Evolutionary conservation across 35 echinoderm and acorn worm species (phyloP), one percentile per base, ranked within the genome.

Genomic region (Eucidaris tribuloides): DNA sequence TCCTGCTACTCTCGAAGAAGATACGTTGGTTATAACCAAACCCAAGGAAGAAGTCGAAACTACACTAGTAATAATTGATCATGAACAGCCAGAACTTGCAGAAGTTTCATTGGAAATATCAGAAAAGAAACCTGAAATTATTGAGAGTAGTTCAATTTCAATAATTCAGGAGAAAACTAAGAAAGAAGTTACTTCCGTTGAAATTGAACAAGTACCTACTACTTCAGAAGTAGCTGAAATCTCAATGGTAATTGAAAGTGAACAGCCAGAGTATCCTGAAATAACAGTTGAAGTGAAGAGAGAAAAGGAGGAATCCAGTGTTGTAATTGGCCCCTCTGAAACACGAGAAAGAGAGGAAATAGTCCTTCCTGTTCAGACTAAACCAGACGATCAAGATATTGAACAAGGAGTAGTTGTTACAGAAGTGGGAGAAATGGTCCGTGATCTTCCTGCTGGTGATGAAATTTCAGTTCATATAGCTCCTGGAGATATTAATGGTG

Each of bases 371-470:
- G 32, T 33, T 15, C 64, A 30, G 7, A 37, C 31, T 30, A 30
- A 70, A 70, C 31, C 64, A 6, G 3, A 70, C 41, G 14, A 30
- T 31, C 6, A 27, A 31, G 64, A 70, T 14, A 24, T 70, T 29
- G 65, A 83, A 28, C 31, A 29, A 42, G 80, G 65, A 83, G 58
- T 55, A n/a, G n/a, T n/a, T 36, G 80, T 58, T 63, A 43, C 62
- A 65, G 80, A 83, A 29, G 41, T 83, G 2, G 80, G 41, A 64
- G n/a, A n/a, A n/a, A n/a, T n/a, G n/a, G n/a, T n/a, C n/a, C n/a
- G n/a, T n/a, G n/a, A n/a, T n/a, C n/a, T n/a, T n/a, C n/a, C n/a
- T n/a, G n/a, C n/a, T n/a, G n/a, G n/a, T n/a, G n/a, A n/a, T n/a
- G n/a, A n/a, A n/a, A n/a, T n/a, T n/a, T n/a, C n/a, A n/a, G n/a